phyloP scores from a whole-genome alignment of 2,113 vertebrate species.

The Upupa epops region DNA sequence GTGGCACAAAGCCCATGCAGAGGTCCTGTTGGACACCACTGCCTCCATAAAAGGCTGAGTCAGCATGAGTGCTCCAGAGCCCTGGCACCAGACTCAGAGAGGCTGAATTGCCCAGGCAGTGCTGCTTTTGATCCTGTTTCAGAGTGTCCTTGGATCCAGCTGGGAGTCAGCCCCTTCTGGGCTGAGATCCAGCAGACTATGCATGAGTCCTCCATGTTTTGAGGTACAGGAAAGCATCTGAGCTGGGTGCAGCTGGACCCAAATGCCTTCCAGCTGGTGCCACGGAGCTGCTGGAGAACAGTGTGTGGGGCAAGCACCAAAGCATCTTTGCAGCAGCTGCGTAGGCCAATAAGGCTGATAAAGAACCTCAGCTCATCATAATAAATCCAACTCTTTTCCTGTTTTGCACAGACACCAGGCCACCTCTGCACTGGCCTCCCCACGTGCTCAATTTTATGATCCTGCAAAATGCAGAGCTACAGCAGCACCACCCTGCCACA shows the following conservation, averaged over 20 bases:
- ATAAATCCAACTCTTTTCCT: background rate
- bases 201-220: background rate
- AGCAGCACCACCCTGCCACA: background rate
- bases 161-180: background rate
- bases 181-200: background rate
- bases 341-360: background rate
- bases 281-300: background rate
- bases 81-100: background rate
- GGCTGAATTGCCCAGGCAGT: background rate
- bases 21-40: background rate
- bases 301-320: background rate
- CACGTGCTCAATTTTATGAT: background rate
- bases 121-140: background rate
- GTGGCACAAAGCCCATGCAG: background rate
- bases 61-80: background rate
- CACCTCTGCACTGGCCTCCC: background rate
- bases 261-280: background rate
- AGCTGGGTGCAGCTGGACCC: background rate
- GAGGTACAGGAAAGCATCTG: background rate
- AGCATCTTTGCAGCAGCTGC: background rate
- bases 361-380: background rate
- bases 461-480: background rate
- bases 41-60: background rate
- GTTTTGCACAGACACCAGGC: background rate
- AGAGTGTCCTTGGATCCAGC: background rate